phyloP scores from a whole-genome alignment of 2,113 vertebrate genomes.

The Tetraodon nigroviridis region DNA sequence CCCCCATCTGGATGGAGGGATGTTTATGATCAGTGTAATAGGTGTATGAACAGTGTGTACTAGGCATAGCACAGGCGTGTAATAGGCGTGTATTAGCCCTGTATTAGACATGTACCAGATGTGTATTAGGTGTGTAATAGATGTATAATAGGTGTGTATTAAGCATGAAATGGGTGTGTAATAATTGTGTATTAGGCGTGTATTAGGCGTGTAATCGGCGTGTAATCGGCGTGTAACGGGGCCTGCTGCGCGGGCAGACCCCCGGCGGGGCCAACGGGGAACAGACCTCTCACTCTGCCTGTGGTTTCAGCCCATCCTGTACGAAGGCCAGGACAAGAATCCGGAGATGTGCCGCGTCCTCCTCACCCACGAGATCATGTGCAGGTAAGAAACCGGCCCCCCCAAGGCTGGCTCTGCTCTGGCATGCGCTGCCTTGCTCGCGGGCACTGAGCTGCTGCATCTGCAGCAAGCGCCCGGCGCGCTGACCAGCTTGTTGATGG shows the following conservation, averaged over 20 bases:
- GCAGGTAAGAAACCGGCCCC: constrained; percentile 75
- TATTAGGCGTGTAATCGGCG: too few relatives aligned
- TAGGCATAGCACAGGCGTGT: background rate
- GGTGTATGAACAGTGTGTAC: background rate
- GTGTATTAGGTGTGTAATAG: background rate
- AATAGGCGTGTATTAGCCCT: background rate
- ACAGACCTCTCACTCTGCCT: background rate
- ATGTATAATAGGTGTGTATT: background rate
- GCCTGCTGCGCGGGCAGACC: too few relatives aligned
- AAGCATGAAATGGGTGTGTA: too few relatives aligned
- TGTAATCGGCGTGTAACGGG: too few relatives aligned
- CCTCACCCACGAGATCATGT: constrained; percentile 94
- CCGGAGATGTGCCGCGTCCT: constrained; percentile 96
- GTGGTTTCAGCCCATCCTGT: constrained; percentile 82
- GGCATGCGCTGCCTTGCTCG: constrained; percentile 3
- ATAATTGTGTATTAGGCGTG: too few relatives aligned
- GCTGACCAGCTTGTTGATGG: constrained; percentile 55
- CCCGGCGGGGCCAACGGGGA: background rate
- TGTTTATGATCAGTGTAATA: background rate
- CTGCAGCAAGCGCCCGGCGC: too few relatives aligned
- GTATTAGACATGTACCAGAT: background rate
- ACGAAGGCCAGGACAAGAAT: constrained; percentile 94
- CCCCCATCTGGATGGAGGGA: constrained; percentile 60
- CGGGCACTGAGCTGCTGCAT: constrained; percentile 24
- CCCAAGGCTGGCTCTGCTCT: background rate